Evolutionary conservation across 2,888 invertebrate genomes (phyloP).

Genomic region (Pogonocherus hispidulus): DNA sequence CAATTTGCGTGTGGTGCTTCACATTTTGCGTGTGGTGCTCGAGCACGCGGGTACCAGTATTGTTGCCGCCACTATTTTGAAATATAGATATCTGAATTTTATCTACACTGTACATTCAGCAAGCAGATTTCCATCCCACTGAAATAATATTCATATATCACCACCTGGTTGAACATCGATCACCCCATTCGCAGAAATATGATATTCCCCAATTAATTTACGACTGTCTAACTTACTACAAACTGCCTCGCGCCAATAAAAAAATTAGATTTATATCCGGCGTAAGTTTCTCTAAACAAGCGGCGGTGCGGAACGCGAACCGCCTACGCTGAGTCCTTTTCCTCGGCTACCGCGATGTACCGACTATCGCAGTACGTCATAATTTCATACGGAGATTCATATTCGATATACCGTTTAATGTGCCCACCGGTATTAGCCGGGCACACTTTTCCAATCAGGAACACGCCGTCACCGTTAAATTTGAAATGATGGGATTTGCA

Average conservation of each 20-base stretch:
- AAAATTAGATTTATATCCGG: conserved; percentile 54
- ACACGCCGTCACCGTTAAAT: neutral
- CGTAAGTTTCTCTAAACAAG: conserved; percentile 57
- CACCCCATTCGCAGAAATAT: conserved; percentile 28
- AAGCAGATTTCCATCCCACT: neutral
- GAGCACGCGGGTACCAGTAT: too few species aligned
- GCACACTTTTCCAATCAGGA: conserved; percentile 26
- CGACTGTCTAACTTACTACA: conserved; percentile 21
- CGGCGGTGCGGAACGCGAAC: conserved; percentile 59
- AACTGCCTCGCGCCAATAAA: conserved; percentile 40
- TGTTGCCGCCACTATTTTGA: too few species aligned
- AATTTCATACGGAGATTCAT: conserved; percentile 60
- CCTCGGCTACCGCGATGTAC: conserved; percentile 56
- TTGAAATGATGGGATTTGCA: conserved; percentile 1
- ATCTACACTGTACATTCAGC: neutral
- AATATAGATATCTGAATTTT: too few species aligned
- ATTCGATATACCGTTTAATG: conserved; percentile 57
- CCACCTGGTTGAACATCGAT: conserved; percentile 20
- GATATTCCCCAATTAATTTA: conserved; percentile 44
- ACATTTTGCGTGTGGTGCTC: too few species aligned
- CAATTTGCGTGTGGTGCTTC: too few species aligned
- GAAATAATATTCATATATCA: conserved; percentile 23
- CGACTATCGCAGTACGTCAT: conserved; percentile 61
- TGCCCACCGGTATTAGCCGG: conserved; percentile 55
- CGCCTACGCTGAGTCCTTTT: conserved; percentile 58